phyloP scores from a whole-genome alignment of 2,888 invertebrate species.

The Gari tellinella region DNA sequence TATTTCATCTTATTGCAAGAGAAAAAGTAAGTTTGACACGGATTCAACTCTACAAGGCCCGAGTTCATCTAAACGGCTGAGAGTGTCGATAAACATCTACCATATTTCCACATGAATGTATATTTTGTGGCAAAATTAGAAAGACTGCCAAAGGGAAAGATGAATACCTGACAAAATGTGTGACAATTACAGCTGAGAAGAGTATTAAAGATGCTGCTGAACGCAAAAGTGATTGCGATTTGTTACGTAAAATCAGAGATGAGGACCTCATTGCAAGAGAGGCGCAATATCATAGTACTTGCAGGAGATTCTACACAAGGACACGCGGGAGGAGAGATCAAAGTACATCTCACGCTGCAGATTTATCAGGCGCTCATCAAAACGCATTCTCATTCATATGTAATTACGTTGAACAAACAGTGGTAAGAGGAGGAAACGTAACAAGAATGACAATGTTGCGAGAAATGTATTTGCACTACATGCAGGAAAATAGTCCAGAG shows the following conservation, averaged over 20 bases:
- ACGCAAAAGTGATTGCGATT: constrained; percentile 12
- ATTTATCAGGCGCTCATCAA: no score
- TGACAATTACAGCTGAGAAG: constrained; percentile 32
- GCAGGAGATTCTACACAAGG: constrained; percentile 29
- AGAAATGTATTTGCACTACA: constrained; percentile 18
- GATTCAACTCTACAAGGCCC: no score
- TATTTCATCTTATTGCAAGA: not conserved
- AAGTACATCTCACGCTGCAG: not conserved
- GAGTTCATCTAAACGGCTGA: no score
- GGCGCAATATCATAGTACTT: constrained; percentile 30
- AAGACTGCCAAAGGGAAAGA: constrained; percentile 22
- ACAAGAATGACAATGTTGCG: constrained; percentile 38
- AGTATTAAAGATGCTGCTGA: constrained; percentile 31
- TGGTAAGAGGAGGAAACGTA: constrained; percentile 26
- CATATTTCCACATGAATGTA: constrained; percentile 22
- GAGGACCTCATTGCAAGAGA: constrained; percentile 32
- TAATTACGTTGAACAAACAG: constrained; percentile 16
- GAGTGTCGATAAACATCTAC: not conserved
- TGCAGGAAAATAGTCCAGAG: constrained; percentile 15
- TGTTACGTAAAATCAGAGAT: constrained; percentile 25
- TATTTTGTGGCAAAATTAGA: constrained; percentile 34
- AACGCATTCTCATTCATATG: constrained; percentile 14
- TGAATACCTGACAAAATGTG: constrained; percentile 30
- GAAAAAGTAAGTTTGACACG: not conserved
- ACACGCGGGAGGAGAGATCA: not conserved